Percentiles rank a stretch among this genome's conserved stretches.
phyloP scores from a whole-genome alignment of 2,113 vertebrate genomes.

The Cavia porcellus region DNA sequence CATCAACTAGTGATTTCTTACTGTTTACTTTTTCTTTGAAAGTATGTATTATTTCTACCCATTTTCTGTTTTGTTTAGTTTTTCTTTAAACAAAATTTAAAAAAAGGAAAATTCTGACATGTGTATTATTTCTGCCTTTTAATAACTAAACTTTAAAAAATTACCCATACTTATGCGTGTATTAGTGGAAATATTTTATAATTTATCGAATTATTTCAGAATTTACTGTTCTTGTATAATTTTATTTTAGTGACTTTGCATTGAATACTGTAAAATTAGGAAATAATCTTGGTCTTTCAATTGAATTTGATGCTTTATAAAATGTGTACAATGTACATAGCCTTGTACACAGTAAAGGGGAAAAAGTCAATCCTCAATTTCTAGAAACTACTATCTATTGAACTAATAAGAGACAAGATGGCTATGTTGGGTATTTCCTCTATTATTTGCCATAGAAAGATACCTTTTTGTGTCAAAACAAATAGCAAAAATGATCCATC shows the following conservation, averaged over 20 bases:
- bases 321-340: background rate
- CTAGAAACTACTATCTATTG: background rate
- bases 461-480: background rate
- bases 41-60: too few relatives aligned
- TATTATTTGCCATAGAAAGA: background rate
- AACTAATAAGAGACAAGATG: background rate
- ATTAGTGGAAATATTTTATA: constrained; percentile 52
- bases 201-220: constrained; percentile 70
- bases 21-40: too few relatives aligned
- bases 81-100: too few relatives aligned
- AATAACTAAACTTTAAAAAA: constrained; percentile 62
- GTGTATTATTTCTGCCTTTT: constrained; percentile 67
- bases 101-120: constrained; percentile 63
- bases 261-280: constrained; percentile 24
- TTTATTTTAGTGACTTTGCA: constrained; percentile 61
- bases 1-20: too few relatives aligned
- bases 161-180: constrained; percentile 26
- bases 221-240: constrained; percentile 65
- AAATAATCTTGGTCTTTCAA: constrained; percentile 42
- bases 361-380: constrained; percentile 12
- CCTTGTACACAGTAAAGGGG: background rate
- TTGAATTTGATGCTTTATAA: constrained; percentile 47
- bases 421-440: background rate
- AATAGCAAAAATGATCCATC: background rate
- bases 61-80: too few relatives aligned